Conservation (phyloP, 2,113 vertebrate genomes). For the Phyllostomus discolor region DNA sequence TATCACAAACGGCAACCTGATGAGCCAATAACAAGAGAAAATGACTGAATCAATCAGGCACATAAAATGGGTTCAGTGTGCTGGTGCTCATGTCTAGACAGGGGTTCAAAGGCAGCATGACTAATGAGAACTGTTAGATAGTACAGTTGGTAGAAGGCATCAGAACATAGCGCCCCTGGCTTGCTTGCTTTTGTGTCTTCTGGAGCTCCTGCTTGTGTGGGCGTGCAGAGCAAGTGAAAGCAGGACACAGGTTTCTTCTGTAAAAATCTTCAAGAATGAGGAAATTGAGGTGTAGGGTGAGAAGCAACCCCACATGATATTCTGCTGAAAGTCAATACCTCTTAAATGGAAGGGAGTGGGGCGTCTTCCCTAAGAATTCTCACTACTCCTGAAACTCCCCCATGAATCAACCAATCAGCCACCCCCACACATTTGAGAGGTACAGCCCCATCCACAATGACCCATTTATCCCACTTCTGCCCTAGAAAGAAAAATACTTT, state of each 20-base stretch:
- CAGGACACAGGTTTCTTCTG: background rate
- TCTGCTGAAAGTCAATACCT: background rate
- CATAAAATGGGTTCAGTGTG: background rate
- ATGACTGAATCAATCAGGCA: accelerated
- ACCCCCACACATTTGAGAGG: background rate
- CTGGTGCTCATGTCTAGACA: background rate
- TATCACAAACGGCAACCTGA: background rate
- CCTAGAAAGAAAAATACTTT: background rate
- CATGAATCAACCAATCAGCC: background rate
- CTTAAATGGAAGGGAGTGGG: background rate
- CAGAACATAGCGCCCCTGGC: background rate
- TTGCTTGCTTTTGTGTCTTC: background rate
- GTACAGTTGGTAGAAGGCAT: background rate
- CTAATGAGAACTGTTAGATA: background rate
- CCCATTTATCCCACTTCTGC: background rate
- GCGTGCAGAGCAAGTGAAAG: background rate
- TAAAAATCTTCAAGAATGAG: constrained; percentile 24
- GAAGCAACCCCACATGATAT: background rate
- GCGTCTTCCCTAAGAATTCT: background rate
- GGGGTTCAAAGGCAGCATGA: background rate
- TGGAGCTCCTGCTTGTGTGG: background rate
- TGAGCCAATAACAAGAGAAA: background rate
- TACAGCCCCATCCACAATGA: background rate
- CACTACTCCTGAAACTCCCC: background rate
- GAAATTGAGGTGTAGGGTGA: background rate